A percentile compares a stretch with the other conserved stretches of the same genome.
These are phyloP conservation scores for Aricia agestis DNA, from an alignment of 1,140 invertebrate species.

Conservation along the genomic window DNA sequence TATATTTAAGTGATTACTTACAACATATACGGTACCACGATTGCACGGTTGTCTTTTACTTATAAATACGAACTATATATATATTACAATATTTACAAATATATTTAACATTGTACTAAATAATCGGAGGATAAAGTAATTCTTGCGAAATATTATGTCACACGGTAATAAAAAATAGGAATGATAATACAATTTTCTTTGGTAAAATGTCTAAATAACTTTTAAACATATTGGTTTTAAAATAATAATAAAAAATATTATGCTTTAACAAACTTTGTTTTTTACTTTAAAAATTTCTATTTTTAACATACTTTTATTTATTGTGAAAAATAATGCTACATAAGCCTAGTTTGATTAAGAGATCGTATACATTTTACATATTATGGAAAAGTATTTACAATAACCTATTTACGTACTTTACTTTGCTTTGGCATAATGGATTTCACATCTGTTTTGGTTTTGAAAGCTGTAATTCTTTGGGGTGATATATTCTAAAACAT, in stretches of 20 bases:
- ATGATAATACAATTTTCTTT: neutral
- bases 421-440: conserved; percentile 36
- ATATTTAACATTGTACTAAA: conserved; percentile 43
- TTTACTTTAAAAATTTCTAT: neutral
- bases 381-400: conserved; percentile 21
- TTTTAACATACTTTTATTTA: neutral
- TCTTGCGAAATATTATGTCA: neutral
- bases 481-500: neutral
- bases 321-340: conserved; percentile 1
- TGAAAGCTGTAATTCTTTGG: neutral
- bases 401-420: conserved; percentile 20
- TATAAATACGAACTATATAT: conserved; percentile 46
- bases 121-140: conserved; percentile 18
- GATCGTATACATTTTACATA: conserved; percentile 24
- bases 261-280: too few species aligned
- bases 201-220: neutral
- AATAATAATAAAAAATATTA: too few species aligned
- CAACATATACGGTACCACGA: conserved; percentile 54
- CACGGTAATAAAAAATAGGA: neutral
- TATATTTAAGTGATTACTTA: conserved; percentile 65
- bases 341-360: neutral
- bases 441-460: conserved; percentile 28
- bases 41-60: conserved; percentile 67
- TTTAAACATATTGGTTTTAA: too few species aligned
- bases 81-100: conserved; percentile 57